Conservation (phyloP, 2,113 vertebrate genomes). For the Pseudopodoces humilis region DNA sequence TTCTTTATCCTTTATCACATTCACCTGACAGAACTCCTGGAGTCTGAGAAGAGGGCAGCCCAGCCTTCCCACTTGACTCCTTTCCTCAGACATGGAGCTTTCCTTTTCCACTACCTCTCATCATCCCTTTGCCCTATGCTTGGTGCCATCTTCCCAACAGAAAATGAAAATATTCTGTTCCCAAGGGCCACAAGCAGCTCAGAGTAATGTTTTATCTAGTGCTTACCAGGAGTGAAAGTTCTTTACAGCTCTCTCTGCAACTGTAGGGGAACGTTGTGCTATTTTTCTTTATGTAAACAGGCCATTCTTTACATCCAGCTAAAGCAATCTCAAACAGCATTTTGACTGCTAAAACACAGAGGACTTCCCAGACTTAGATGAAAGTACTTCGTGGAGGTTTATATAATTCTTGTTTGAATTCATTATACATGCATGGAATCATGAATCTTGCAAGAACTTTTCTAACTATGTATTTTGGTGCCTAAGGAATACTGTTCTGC, state of each 20-base stretch:
- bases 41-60: neutral
- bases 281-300: constrained; percentile 37
- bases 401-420: constrained; percentile 60
- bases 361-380: constrained; percentile 46
- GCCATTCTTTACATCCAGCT: constrained; percentile 4
- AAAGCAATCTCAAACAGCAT: neutral
- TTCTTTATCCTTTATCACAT: neutral
- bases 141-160: neutral
- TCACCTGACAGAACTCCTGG: neutral
- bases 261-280: neutral
- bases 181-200: neutral
- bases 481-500: constrained; percentile 56
- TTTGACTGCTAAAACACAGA: constrained; percentile 57
- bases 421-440: constrained; percentile 59
- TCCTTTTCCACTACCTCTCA: neutral
- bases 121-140: neutral
- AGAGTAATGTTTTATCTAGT: neutral
- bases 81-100: neutral
- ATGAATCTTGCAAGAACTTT: constrained; percentile 68
- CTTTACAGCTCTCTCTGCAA: neutral
- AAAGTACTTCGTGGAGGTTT: constrained; percentile 51
- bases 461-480: constrained; percentile 45
- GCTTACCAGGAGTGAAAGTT: neutral
- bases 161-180: neutral
- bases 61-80: neutral